Evolutionary conservation across 2,797 vertebrate species (phyloP), one percentile per base, ranked within the genome.

Genomic region (Heterohyrax brucei): DNA sequence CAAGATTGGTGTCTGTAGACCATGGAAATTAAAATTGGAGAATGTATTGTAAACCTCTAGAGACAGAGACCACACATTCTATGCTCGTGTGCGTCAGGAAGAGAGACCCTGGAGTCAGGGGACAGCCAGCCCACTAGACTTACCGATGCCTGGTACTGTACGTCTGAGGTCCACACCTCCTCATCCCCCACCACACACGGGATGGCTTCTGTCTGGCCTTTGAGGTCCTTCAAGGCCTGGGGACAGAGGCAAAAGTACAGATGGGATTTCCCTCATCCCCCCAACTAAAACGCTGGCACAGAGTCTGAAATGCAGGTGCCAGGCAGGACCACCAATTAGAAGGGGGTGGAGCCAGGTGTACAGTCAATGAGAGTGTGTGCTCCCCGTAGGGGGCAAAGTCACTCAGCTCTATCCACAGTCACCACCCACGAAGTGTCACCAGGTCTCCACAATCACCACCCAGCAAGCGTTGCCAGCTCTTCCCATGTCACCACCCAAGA

Each of bases 151-250:
- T 99, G 99, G 93, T 99, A 99, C 97, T 95, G 97, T 97, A 99
- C 92, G 0, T 99, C 98, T 0, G 98, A 96, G 0, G 99, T 99
- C 99, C 99, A 99, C 92, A 99, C 99, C 50, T 99, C 99, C 89
- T 99, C 99, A 1, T 99, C 99, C 9, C 99, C 99, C 0, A 99
- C 98, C 93, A 99, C 99, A 1, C 99, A 99, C 0, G 99, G 99
- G 97, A 99, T 98, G 91, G 99, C 98, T 97, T 99, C 99, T 0
- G 99, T 99, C 97, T 61, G 98, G 90, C 97, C 99, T 96, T 99
- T 99, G 70, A 99, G 95, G 12, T 98, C 96, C 0, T 97, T 97
- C 0, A 99, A 97, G 0, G 98, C 99, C 99, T 99, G 87, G 7
- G 9, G 0, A 33, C 30, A 21, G n/a, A 78, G 13, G 68, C 5